Conservation (phyloP, 2,888 invertebrate genomes). For the Bugulina stolonifera region DNA sequence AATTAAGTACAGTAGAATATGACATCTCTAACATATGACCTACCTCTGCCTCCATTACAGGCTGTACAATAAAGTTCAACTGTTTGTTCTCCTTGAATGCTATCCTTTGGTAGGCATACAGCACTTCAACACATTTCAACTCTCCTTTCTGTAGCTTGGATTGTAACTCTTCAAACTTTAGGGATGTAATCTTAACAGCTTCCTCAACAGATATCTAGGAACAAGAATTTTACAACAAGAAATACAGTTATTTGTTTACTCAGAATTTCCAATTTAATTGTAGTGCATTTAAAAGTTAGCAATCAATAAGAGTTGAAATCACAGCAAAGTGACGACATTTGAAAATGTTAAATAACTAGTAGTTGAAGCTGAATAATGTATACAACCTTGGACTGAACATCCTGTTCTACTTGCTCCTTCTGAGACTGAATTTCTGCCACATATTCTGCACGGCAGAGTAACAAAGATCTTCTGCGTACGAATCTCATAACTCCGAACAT, state of each 20-base stretch:
- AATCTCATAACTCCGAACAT: too few relatives aligned
- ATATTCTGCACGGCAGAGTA: not conserved
- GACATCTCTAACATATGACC: too few relatives aligned
- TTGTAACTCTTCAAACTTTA: not conserved
- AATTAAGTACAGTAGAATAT: too few relatives aligned
- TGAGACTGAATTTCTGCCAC: not conserved
- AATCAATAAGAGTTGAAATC: not conserved
- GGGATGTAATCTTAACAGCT: not conserved
- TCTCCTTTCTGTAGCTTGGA: not conserved
- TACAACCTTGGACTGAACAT: not conserved
- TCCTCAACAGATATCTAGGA: not conserved
- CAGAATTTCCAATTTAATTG: too few relatives aligned
- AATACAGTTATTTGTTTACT: too few relatives aligned
- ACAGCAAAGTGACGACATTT: too few relatives aligned
- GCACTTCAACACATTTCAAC: not conserved
- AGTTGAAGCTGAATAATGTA: not conserved
- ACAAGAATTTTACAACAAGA: not conserved
- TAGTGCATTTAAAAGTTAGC: too few relatives aligned
- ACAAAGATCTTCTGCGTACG: not conserved
- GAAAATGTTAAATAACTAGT: not conserved
- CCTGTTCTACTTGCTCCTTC: not conserved
- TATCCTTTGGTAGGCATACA: not conserved
- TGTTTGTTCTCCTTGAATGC: slow-evolving; percentile 27
- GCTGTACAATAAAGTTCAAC: slow-evolving; percentile 39
- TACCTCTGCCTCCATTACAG: slow-evolving; percentile 36